Base-by-base conservation (phyloP, 2,888 invertebrate genomes). In the Aleiodes leptofemur region DNA sequence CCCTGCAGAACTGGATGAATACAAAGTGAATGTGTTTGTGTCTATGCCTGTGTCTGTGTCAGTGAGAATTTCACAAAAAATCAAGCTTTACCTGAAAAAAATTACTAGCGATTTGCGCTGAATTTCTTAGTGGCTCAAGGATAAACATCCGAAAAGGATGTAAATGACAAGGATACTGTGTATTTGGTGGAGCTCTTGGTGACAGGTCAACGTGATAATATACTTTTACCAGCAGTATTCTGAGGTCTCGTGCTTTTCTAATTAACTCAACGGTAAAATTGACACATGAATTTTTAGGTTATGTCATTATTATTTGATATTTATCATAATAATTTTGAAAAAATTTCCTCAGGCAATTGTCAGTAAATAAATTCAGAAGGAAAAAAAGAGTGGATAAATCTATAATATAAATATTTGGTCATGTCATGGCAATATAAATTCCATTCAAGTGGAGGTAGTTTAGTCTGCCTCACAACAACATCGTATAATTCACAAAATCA, bases 371-470 rank as follows among this genome's bases (percentile, higher is more conserved):
- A 34, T 53, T 14, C 4, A 8, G 9, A 16, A 9, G n/a, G 14
- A 7, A 69, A 56, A 53, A 34, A 16, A 53, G 5, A 55, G 11
- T 56, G 38, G 29, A 14, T 23, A 23, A 64, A 43, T 43, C 8
- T 38, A 43, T 50, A 72, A 75, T 50, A 70, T 7, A 77, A 72
- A 29, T 76, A 72, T 73, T 79, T 81, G 80, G 81, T 79, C 77
- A 81, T 78, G 77, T 78, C 77, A 74, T 80, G 82, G 81, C 77
- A 71, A 48, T 81, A 80, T 72, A 79, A 76, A 77, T 76, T 78
- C 7, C 76, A 78, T 56, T 70, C 76, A 14, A 78, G 76, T 64
- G 73, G 75, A 31, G 78, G 78, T 69, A 78, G 77, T 59, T 69
- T 80, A 66, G 74, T 81, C 31, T 76, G 76, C 51, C 51, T 77